A percentile compares a stretch with the other conserved stretches of the same genome.
Conservation (phyloP, 2,888 invertebrate genomes). For the Andrena bicolor region DNA sequence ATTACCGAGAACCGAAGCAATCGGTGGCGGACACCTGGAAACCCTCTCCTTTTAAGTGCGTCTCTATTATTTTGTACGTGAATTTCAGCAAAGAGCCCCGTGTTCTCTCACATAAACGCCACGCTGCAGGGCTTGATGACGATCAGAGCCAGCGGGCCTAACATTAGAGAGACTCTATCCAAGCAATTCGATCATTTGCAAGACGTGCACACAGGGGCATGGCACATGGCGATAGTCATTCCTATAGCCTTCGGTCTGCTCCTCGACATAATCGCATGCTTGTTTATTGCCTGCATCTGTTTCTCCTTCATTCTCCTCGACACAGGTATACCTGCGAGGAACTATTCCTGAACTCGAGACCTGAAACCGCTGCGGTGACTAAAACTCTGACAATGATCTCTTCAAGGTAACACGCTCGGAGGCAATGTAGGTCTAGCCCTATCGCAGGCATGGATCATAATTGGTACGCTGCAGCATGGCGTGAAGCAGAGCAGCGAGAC, state of each 20-base stretch:
- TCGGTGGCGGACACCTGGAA: too few species aligned
- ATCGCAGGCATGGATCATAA: conserved; percentile 89
- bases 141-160: conserved; percentile 91
- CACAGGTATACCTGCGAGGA: conserved; percentile 84
- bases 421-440: conserved; percentile 91
- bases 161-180: conserved; percentile 88
- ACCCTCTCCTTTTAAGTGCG: neutral
- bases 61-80: neutral
- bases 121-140: conserved; percentile 94
- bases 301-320: conserved; percentile 88
- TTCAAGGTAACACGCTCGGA: conserved; percentile 86
- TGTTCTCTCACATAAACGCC: conserved; percentile 95
- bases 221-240: conserved; percentile 89
- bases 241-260: conserved; percentile 91
- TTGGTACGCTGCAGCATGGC: conserved; percentile 93
- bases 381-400: neutral
- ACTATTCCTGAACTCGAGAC: neutral
- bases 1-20: too few species aligned
- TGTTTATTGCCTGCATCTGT: conserved; percentile 89
- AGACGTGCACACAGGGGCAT: conserved; percentile 90
- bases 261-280: conserved; percentile 90
- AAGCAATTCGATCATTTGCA: conserved; percentile 90
- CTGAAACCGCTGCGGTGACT: neutral
- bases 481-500: conserved; percentile 92
- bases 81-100: conserved; percentile 90